phyloP scores from a whole-genome alignment of 2,888 invertebrate species.

The Drosophila nr. perissopoda region DNA sequence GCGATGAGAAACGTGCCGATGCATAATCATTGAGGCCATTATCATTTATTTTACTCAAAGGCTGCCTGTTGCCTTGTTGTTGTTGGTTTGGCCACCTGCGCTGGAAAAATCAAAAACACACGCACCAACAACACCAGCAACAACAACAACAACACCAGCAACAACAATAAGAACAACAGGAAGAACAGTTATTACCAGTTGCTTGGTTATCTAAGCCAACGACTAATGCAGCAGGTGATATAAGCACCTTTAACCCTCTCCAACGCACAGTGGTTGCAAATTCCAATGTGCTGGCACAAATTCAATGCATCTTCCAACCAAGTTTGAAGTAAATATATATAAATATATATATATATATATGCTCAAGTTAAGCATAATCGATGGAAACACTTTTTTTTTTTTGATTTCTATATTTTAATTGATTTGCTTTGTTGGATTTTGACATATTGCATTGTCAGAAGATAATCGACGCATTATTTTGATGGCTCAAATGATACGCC shows the following conservation, averaged over 20 bases:
- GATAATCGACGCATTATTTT: no score
- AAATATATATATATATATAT: no score
- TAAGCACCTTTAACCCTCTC: not conserved
- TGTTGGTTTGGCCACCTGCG: constrained; percentile 47
- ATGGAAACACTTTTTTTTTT: no score
- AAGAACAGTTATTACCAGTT: constrained; percentile 22
- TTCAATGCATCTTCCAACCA: not conserved
- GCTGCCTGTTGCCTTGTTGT: constrained; percentile 15
- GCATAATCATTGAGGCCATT: constrained; percentile 82
- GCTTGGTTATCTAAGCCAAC: constrained; percentile 53
- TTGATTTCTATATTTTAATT: no score
- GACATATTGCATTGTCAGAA: no score
- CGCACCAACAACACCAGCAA: constrained; percentile 56
- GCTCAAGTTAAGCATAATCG: no score
- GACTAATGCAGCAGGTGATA: constrained; percentile 46
- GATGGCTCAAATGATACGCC: no score
- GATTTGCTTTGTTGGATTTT: no score
- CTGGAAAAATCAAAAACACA: constrained; percentile 69
- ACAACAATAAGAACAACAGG: constrained; percentile 13
- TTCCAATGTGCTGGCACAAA: not conserved
- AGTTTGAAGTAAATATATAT: not conserved
- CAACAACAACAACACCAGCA: constrained; percentile 12
- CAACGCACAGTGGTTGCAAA: constrained; percentile 1
- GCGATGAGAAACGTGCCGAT: constrained; percentile 83
- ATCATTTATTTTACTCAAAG: constrained; percentile 80